These are phyloP conservation scores for Acanthosepion esculentum DNA, from an alignment of 2,888 invertebrate genomes.

Conservation along the genomic window DNA sequence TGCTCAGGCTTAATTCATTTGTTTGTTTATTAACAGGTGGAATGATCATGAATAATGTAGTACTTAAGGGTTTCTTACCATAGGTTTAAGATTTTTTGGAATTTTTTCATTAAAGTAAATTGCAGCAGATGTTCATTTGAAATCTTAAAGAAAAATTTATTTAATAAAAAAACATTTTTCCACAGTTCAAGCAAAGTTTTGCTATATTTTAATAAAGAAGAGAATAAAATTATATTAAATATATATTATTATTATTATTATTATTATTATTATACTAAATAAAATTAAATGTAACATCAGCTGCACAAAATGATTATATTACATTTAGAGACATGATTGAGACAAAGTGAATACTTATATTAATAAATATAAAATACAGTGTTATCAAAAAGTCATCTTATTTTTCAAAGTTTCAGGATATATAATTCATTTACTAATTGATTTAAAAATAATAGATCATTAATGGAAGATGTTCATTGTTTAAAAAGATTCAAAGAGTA, in stretches of 20 bases:
- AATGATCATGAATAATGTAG: not conserved
- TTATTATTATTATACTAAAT: not conserved
- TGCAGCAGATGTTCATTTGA: not conserved
- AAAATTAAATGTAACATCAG: not conserved
- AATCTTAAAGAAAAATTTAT: not conserved
- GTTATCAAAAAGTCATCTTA: too few relatives aligned
- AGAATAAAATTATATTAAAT: not conserved
- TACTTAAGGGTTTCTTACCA: not conserved
- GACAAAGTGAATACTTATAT: not conserved
- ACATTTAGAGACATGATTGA: not conserved
- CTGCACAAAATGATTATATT: not conserved
- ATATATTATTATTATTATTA: not conserved
- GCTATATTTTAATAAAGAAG: not conserved
- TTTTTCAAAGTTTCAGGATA: too few relatives aligned
- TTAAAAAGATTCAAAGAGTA: not conserved
- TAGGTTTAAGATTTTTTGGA: not conserved
- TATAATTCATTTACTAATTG: too few relatives aligned
- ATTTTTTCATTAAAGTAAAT: not conserved
- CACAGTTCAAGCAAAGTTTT: not conserved
- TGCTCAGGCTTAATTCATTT: too few relatives aligned
- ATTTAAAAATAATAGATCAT: not conserved
- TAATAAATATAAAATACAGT: too few relatives aligned
- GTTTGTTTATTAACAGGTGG: constrained; percentile 13
- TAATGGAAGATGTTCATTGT: not conserved
- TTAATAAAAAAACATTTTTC: not conserved